Conservation (phyloP, 2,888 invertebrate species). For the Neria commutata region DNA sequence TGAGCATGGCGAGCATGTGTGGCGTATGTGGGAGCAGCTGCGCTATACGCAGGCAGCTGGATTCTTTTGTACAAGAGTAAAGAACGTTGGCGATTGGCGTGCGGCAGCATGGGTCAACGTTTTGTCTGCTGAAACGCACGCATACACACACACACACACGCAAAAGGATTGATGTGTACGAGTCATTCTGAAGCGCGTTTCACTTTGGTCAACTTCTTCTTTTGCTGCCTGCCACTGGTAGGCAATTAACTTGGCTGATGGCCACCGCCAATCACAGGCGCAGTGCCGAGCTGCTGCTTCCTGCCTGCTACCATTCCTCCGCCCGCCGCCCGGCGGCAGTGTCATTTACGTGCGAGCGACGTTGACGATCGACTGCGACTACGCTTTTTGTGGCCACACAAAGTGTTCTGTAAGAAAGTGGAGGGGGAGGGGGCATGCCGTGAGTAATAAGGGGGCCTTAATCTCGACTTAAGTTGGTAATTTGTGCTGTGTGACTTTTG, state of each 20-base stretch:
- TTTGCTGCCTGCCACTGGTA: slow-evolving; percentile 34
- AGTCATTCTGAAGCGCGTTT: slow-evolving; percentile 38
- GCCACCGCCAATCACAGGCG: slow-evolving; percentile 51
- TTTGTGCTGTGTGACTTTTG: slow-evolving; percentile 23
- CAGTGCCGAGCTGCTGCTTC: slow-evolving; percentile 25
- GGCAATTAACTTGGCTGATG: slow-evolving; percentile 54
- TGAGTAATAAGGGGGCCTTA: slow-evolving; percentile 15
- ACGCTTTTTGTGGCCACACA: no score
- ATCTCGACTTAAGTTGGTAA: slow-evolving; percentile 24
- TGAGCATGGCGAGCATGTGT: no score
- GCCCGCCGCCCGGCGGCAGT: neutral
- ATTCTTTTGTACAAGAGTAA: no score
- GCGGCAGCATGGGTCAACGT: slow-evolving; percentile 9
- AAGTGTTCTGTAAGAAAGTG: no score
- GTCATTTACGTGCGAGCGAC: no score
- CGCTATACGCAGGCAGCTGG: no score
- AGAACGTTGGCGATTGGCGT: no score
- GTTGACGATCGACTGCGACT: no score
- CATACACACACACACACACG: neutral
- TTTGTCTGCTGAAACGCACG: no score
- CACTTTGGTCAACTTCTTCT: neutral
- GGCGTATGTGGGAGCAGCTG: no score
- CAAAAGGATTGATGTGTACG: slow-evolving; percentile 43
- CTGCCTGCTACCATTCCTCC: neutral
- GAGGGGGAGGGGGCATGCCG: no score